Percentiles rank a stretch among this genome's conserved stretches.
phyloP scores from a whole-genome alignment of 2,888 invertebrate species.

The Diogma glabrata region DNA sequence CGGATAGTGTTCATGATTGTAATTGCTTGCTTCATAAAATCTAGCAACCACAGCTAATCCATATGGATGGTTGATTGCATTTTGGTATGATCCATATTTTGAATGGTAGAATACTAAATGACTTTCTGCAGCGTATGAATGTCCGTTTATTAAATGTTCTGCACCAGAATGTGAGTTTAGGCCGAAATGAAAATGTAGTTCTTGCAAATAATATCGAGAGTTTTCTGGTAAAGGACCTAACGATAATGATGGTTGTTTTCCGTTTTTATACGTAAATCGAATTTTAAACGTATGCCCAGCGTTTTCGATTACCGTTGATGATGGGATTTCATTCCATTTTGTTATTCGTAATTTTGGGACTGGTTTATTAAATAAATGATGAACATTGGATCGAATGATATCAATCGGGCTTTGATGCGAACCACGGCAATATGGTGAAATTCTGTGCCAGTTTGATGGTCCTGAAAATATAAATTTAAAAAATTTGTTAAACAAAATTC shows the following conservation, averaged over 20 bases:
- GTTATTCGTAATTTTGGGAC: neutral
- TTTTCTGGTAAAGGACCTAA: neutral
- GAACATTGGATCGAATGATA: neutral
- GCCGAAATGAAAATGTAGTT: constrained; percentile 6
- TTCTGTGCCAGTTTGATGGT: neutral
- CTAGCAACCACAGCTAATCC: neutral
- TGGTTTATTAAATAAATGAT: neutral
- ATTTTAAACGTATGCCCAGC: neutral
- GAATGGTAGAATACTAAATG: neutral
- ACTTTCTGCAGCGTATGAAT: neutral
- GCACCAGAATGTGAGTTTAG: neutral
- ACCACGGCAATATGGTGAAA: neutral
- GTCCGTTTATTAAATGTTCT: neutral
- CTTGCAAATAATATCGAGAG: neutral
- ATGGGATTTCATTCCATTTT: neutral
- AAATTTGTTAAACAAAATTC: too few species aligned
- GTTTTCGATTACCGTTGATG: neutral
- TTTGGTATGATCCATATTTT: neutral
- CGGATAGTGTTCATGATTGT: too few species aligned
- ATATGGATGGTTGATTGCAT: neutral
- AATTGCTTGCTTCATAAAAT: neutral
- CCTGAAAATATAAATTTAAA: too few species aligned
- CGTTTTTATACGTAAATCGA: neutral
- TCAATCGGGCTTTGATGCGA: neutral
- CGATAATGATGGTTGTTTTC: neutral